Evolutionary conservation across 2,797 vertebrate species (phyloP).

Genomic region (Siniperca undulata): DNA sequence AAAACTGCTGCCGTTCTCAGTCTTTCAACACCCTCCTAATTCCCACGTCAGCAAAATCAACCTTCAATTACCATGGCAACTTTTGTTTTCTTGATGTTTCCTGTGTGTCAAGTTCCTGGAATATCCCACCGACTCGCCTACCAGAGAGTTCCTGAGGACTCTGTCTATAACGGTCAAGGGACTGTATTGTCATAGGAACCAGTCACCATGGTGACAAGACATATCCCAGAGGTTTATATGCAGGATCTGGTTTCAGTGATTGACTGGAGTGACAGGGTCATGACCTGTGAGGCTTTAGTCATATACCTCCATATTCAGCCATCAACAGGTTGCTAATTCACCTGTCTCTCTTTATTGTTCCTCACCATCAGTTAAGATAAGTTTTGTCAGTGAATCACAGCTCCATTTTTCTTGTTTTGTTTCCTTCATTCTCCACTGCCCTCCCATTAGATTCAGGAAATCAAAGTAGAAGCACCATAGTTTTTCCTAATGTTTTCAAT

Average conservation of each 20-base stretch:
- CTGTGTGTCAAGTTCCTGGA: conserved; percentile 37
- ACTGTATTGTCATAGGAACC: conserved; percentile 35
- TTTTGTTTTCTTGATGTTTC: conserved; percentile 55
- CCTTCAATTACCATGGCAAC: conserved; percentile 53
- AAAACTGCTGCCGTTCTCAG: neutral
- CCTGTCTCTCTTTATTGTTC: neutral
- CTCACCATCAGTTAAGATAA: neutral
- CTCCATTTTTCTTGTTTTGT: neutral
- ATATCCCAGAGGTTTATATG: conserved; percentile 23
- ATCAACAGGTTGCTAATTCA: conserved; percentile 15
- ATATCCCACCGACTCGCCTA: conserved; percentile 46
- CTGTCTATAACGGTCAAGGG: conserved; percentile 25
- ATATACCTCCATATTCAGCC: neutral
- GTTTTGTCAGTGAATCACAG: neutral
- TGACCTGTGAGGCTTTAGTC: neutral
- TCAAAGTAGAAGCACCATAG: conserved; percentile 24
- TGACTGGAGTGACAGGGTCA: conserved; percentile 24
- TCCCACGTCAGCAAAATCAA: conserved; percentile 26
- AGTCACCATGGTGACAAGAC: conserved; percentile 39
- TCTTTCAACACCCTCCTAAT: conserved; percentile 14
- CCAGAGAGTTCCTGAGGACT: conserved; percentile 36
- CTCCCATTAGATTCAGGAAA: conserved; percentile 1
- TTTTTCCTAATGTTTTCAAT: conserved; percentile 43
- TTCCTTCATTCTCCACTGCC: neutral
- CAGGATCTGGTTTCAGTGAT: conserved; percentile 13